Base-by-base conservation (phyloP, 2,888 invertebrate genomes). In the Prostheceraeus crozeri region DNA sequence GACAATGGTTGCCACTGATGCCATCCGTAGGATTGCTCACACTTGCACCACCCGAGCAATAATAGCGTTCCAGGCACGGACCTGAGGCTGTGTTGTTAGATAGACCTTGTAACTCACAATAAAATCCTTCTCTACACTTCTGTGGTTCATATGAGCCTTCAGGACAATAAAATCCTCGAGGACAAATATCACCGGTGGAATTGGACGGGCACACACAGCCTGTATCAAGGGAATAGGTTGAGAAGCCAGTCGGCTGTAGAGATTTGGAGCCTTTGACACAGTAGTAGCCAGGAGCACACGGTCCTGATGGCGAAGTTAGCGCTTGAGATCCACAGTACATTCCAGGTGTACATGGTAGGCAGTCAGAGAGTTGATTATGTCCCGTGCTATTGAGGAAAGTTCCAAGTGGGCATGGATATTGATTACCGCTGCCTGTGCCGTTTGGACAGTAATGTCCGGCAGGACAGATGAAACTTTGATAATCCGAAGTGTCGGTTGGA, bases 1-100 rank as follows among this genome's bases (percentile, higher is more conserved):
- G 72, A 64, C 74, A 74, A 1, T 68, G 40, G 60, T 71, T 59
- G 3, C 73, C 74, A 48, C 71, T 73, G 11, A 68, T 63, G 3
- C 69, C 70, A 67, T 73, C 72, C 23, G 69, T 70, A 1, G 73
- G 74, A 19, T 63, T 68, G 33, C 65, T 64, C 30, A 66, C 55
- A 25, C 62, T 62, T 14, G 71, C 68, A 19, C 66, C 66, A 19
- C 65, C 61, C 1, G 62, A 62, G 61, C 73, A 73, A 64, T 69
- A 72, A 64, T 69, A 73, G 1, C 73, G 72, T 72, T 65, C 8
- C 65, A 58, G 46, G 21, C 27, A 60, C 3, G 48, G 10, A 3
- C 48, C 48, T 35, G 70, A 68, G 3, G 68, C 65, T 4, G 63
- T 63, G n/a, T n/a, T n/a, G n/a, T n/a, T n/a, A 1, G 68, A 68